Evolutionary conservation across 2,797 vertebrate genomes (phyloP).

Genomic region (Denticeps clupeoides): DNA sequence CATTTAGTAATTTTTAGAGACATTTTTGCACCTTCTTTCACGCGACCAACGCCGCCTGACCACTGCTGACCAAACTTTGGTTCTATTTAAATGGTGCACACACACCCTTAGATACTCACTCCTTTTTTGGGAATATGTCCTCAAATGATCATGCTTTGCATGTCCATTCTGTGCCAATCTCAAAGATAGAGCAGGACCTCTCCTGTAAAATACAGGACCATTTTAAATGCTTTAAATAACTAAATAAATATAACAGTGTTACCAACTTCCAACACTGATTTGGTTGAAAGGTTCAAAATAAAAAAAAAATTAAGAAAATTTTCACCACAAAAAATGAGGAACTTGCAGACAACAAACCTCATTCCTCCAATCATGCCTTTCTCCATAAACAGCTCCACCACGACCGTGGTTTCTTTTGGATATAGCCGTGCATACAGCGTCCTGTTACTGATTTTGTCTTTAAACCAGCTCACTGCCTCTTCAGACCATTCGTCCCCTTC

Average conservation of each 20-base stretch:
- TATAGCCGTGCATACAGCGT: slow-evolving; percentile 54
- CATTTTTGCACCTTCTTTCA: no score
- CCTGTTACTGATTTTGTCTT: slow-evolving; percentile 47
- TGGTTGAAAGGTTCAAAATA: no score
- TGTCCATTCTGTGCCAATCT: slow-evolving; percentile 58
- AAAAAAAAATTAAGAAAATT: no score
- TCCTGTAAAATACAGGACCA: slow-evolving; percentile 38
- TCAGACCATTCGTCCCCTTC: slow-evolving; percentile 49
- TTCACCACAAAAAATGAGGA: neutral
- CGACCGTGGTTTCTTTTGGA: slow-evolving; percentile 35
- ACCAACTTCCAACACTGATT: neutral
- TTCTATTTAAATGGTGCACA: no score
- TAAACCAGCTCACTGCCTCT: slow-evolving; percentile 55
- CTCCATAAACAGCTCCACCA: slow-evolving; percentile 60
- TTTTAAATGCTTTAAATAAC: no score
- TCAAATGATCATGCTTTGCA: slow-evolving; percentile 41
- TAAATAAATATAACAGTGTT: neutral
- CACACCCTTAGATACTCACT: slow-evolving; percentile 30
- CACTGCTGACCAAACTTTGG: no score
- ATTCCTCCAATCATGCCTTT: slow-evolving; percentile 59
- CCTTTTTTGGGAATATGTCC: slow-evolving; percentile 25
- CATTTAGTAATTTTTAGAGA: no score
- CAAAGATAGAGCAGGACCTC: slow-evolving; percentile 52
- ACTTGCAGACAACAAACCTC: slow-evolving; percentile 51
- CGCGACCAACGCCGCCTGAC: no score